A percentile compares a stretch with the other conserved stretches of the same genome.
Conservation (phyloP, 2,888 invertebrate species). For the Nomada fucata region DNA sequence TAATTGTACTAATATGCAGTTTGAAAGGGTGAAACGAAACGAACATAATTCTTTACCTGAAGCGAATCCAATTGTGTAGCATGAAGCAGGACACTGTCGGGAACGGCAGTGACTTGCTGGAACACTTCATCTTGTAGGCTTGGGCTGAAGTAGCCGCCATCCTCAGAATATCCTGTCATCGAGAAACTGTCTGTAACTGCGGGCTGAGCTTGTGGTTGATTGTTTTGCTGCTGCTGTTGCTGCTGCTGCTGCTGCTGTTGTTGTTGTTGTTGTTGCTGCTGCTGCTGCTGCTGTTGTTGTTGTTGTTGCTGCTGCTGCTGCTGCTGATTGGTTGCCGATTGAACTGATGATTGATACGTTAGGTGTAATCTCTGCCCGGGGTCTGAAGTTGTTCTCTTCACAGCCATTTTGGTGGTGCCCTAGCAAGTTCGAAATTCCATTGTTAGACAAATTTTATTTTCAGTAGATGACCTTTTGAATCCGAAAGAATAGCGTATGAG, state of each 20-base stretch:
- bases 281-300: constrained; percentile 44
- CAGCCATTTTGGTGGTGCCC: constrained; percentile 85
- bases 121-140: constrained; percentile 90
- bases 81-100: constrained; percentile 89
- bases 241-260: constrained; percentile 72
- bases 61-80: constrained; percentile 87
- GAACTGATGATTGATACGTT: constrained; percentile 81
- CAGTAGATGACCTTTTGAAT: too few species aligned
- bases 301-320: constrained; percentile 62
- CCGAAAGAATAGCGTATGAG: too few species aligned
- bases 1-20: too few species aligned
- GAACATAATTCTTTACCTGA: constrained; percentile 77
- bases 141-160: constrained; percentile 84
- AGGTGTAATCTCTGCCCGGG: constrained; percentile 88
- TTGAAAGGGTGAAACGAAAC: too few species aligned
- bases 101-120: constrained; percentile 87
- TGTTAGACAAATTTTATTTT: too few species aligned
- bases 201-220: constrained; percentile 75
- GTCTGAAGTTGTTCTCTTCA: constrained; percentile 91
- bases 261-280: constrained; percentile 71
- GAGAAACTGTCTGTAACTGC: constrained; percentile 81
- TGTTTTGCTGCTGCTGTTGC: constrained; percentile 71
- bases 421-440: constrained; percentile 1
- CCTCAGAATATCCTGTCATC: constrained; percentile 83
- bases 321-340: constrained; percentile 68